Conservation (phyloP, 2,888 invertebrate genomes). For the Germaria angustata region DNA sequence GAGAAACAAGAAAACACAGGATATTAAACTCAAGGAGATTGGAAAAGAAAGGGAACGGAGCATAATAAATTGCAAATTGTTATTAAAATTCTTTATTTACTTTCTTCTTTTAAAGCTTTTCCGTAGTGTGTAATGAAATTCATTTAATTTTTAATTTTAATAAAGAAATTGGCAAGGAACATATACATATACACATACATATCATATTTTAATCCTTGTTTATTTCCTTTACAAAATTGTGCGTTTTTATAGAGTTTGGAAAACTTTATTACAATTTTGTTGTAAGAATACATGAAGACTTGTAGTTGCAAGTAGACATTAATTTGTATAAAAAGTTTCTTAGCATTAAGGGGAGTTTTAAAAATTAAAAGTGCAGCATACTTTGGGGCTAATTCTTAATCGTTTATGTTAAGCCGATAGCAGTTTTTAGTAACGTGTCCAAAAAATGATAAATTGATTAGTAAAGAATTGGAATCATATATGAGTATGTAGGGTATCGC, state of each 20-base stretch:
- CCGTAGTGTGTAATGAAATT: not conserved
- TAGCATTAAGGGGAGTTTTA: too few species aligned
- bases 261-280: not conserved
- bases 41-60: not conserved
- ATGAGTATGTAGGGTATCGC: too few species aligned
- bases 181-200: slow-evolving; percentile 1
- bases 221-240: not conserved
- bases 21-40: slow-evolving; percentile 5
- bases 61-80: not conserved
- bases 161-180: slow-evolving; percentile 13
- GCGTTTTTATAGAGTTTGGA: not conserved
- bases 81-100: not conserved
- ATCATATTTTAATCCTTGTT: slow-evolving; percentile 22
- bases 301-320: too few species aligned
- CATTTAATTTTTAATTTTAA: not conserved
- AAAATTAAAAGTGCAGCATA: not conserved
- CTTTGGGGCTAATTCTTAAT: not conserved
- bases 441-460: too few species aligned
- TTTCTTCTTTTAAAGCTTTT: not conserved
- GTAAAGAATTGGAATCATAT: too few species aligned
- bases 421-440: too few species aligned
- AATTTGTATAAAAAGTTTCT: too few species aligned
- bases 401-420: too few species aligned
- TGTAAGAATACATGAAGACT: not conserved
- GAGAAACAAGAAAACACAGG: not conserved